Evolutionary conservation across 2,113 vertebrate genomes (phyloP), one percentile per base, ranked within the genome.

Genomic region (Crotophaga sulcirostris): DNA sequence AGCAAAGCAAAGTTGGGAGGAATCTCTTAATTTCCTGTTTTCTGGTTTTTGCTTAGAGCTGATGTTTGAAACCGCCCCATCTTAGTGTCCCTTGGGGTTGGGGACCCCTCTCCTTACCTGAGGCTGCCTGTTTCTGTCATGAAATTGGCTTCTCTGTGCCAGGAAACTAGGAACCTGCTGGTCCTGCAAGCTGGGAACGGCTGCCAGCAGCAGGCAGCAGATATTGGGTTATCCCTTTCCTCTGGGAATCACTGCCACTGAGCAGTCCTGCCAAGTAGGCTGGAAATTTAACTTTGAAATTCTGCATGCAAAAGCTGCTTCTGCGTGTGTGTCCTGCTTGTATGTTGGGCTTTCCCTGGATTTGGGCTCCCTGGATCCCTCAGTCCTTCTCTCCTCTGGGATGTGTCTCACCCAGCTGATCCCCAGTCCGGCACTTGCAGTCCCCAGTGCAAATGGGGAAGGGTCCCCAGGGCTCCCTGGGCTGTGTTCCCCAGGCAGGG

Each of bases 1-100:
- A 54, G 33, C 11, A 12, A 42, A 76, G 20, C 17, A 5, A n/a
- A 55, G 10, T 2, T 11, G 13, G 40, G 34, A 76, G 49, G 54
- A 44, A 49, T 28, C 9, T 15, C 49, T 74, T 33, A 0, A 29
- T 55, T 87, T 74, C 64, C 47, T 10, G 0, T 34, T 63, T 74
- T 66, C 60, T 87, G 25, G 8, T 49, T 79, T 59, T 45, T 25
- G 9, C 21, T 26, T 38, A 16, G 36, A 89, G 26, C 12, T 60
- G 20, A 6, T 5, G 1, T 1, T 58, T 31, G 38, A 67, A 38
- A 40, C 11, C 1, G 0, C 56, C 38, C 19, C 26, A 0, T 14
- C 21, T 24, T 6, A 1, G 16, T 33, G 51, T 56, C 20, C 55
- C 42, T 0, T 0, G 8, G 34, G 38, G 1, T 14, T 4, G 3